These are phyloP conservation scores for Platichthys flesus DNA, from an alignment of 2,113 vertebrate genomes.

Conservation along the genomic window DNA sequence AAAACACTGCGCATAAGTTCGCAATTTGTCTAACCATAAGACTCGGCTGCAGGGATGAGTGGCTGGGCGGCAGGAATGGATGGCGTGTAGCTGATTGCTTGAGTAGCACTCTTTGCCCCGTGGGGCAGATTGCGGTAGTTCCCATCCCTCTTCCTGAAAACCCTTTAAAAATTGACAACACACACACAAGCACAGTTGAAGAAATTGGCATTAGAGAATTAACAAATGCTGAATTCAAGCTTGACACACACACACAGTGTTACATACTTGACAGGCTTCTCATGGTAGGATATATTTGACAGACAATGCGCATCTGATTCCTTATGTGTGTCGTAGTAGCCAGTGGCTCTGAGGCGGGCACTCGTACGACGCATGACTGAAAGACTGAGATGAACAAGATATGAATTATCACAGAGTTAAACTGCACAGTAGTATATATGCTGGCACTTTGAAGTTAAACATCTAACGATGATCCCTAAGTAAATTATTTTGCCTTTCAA, in stretches of 20 bases:
- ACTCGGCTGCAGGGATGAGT: slow-evolving; percentile 14
- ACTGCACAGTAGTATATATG: no score
- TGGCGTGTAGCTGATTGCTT: slow-evolving; percentile 18
- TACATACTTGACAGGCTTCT: slow-evolving; percentile 83
- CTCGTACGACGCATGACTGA: slow-evolving; percentile 81
- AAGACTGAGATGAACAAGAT: slow-evolving; percentile 4
- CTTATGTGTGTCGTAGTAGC: slow-evolving; percentile 83
- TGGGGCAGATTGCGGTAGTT: background rate
- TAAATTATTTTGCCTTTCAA: no score
- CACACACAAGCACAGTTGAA: background rate
- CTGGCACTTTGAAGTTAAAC: no score
- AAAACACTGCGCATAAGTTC: background rate
- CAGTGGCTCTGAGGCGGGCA: slow-evolving; percentile 81
- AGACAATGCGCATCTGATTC: slow-evolving; percentile 81
- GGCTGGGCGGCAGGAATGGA: slow-evolving; percentile 25
- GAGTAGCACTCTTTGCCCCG: slow-evolving; percentile 33
- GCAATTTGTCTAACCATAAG: background rate
- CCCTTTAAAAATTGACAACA: slow-evolving; percentile 61
- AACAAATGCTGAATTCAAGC: background rate
- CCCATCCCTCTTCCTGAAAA: slow-evolving; percentile 75
- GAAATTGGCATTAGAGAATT: background rate
- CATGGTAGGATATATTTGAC: slow-evolving; percentile 75
- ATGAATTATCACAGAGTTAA: no score
- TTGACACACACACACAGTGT: slow-evolving; percentile 12
- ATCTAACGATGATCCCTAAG: no score